Evolutionary conservation across 2,888 invertebrate species (phyloP), one percentile per base, ranked within the genome.

Genomic region (Morpho helenor): DNA sequence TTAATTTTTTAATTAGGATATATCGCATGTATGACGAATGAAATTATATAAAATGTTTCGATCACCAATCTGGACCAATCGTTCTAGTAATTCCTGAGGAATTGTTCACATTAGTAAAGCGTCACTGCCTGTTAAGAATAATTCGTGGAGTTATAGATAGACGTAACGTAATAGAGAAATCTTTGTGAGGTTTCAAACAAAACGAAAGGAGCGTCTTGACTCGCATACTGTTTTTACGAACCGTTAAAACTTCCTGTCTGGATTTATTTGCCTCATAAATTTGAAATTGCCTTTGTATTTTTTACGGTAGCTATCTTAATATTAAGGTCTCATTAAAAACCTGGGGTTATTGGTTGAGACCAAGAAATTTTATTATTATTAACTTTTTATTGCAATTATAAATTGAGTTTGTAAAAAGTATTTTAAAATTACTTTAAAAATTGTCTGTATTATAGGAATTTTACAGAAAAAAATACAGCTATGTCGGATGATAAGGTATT

Each of bases 61-160:
- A 61, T 63, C 59, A 55, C 70, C 68, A 58, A 68, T 75, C 76
- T 72, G 83, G 86, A 84, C 85, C 86, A 85, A 84, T 70, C 68
- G 71, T 74, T 44, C 53, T 61, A 59, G 59, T 53, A 59, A 60
- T 62, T 64, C 43, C 53, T 56, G 45, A 54, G 72, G 65, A 50
- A 69, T 68, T 69, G 69, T 73, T 72, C 68, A 73, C 72, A 70
- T 55, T 59, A 63, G 65, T 70, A 74, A 76, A 72, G 69, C 63
- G 67, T 71, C 74, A 76, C 78, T 81, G 80, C 75, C 73, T 74
- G 68, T 68, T 68, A 68, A 68, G 67, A 62, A 52, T 62, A 64
- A 61, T 57, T 66, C 69, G 69, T 66, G 66, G 64, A 68, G 56
- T 53, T 51, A 45, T 56, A 49, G 49, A 49, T 55, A 70, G 61